These are phyloP conservation scores for Odontamblyopus lacepedii DNA, from an alignment of 2,797 vertebrate genomes.

Conservation along the genomic window DNA sequence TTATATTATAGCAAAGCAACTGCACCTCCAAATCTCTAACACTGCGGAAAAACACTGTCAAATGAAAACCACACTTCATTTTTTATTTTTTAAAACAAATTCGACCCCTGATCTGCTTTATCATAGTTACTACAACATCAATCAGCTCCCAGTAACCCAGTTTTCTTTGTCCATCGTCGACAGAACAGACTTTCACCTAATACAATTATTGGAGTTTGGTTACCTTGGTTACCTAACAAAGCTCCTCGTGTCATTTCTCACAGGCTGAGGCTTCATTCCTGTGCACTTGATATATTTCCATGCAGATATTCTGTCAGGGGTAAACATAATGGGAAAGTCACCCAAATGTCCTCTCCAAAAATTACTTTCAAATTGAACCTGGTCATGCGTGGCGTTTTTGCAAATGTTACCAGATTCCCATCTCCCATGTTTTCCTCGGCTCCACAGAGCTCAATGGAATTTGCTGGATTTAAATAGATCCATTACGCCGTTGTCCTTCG, in stretches of 20 bases:
- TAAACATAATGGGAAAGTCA: constrained; percentile 24
- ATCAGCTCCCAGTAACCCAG: too few relatives aligned
- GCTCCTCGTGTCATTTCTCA: constrained; percentile 24
- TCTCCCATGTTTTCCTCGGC: constrained; percentile 10
- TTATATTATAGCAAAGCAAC: too few relatives aligned
- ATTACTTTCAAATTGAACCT: constrained; percentile 17
- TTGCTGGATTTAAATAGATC: background rate
- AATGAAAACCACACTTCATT: too few relatives aligned
- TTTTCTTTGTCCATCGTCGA: too few relatives aligned
- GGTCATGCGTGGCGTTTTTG: constrained; percentile 13
- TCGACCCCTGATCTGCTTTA: too few relatives aligned
- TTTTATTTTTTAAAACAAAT: too few relatives aligned
- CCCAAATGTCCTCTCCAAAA: constrained; percentile 22
- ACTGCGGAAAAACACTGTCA: too few relatives aligned
- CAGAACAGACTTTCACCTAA: too few relatives aligned
- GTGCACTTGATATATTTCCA: constrained; percentile 36
- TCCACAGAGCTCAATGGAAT: constrained; percentile 11
- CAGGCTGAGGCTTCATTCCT: background rate
- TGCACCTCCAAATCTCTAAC: too few relatives aligned
- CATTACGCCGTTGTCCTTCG: constrained; percentile 4
- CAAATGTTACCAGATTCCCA: constrained; percentile 11
- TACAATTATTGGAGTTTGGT: too few relatives aligned
- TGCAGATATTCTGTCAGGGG: constrained; percentile 26
- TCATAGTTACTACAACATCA: too few relatives aligned
- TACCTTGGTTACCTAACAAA: constrained; percentile 17